Base-by-base conservation (phyloP, 1,140 invertebrate species). In the Hylaeus anthracinus region DNA sequence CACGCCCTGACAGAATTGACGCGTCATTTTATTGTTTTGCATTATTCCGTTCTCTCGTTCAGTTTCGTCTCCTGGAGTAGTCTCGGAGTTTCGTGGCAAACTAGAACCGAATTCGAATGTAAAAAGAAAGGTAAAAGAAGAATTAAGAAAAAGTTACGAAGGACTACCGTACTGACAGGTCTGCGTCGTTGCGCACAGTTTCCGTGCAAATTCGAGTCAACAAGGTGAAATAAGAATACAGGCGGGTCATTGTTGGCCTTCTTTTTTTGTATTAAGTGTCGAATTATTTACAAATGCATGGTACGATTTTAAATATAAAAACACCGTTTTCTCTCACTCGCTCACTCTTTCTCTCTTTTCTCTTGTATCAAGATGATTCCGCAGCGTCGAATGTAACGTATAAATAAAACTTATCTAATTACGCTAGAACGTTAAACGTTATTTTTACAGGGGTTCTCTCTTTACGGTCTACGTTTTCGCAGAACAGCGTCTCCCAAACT, bases 211-310 rank as follows among this genome's bases (percentile, higher is more conserved):
- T 45, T 8, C 9, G 0, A 10, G 26, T 39, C 45, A 41, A 26
- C 5, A 9, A n/a, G 6, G 55, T 10, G n/a, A 58, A 64, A 72
- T 53, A 26, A 66, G 9, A 14, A 72, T 14, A 56, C 14, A 66
- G 12, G 8, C 12, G 12, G 1, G 14, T 43, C 41, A 14, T 65
- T n/a, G 26, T 61, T 76, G 58, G 65, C 14, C 6, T 61, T 64
- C 4, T 26, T 48, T 8, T 63, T 81, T 84, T 82, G 81, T 81
- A 80, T 84, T 81, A 89, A 89, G 85, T 87, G 86, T 84, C 87
- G 85, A 87, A 82, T 86, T 92, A 92, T 92, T 91, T 91, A 92
- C 90, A 92, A 81, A 91, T 91, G 89, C 81, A 87, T 82, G 86
- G 79, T 88, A 88, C 65, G 76, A 84, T 89, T 86, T 79, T 87